These are phyloP conservation scores for Lytechinus pictus DNA, from an alignment of 35 echinoderm and acorn worm species.

Conservation along the genomic window DNA sequence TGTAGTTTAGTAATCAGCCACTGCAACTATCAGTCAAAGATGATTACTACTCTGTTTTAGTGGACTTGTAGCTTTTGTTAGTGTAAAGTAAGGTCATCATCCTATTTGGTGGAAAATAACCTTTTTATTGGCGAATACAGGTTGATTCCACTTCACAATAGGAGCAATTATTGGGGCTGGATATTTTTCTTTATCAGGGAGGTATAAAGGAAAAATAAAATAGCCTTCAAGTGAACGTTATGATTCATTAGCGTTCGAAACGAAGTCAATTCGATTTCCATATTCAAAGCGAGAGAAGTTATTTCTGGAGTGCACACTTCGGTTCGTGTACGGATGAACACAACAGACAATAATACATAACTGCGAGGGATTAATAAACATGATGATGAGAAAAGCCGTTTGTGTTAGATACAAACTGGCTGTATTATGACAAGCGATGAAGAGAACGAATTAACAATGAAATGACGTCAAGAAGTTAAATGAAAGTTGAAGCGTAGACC, in stretches of 20 bases:
- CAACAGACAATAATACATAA: neutral
- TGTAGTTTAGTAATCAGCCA: no score
- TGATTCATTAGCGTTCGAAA: neutral
- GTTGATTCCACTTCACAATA: neutral
- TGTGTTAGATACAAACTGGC: neutral
- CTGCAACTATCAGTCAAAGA: no score
- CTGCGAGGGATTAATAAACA: neutral
- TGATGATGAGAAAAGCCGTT: neutral
- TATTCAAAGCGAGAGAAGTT: neutral
- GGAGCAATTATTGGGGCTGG: neutral
- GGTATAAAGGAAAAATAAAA: neutral
- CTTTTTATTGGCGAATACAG: neutral
- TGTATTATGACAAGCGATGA: neutral
- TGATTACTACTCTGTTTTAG: no score
- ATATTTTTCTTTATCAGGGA: neutral
- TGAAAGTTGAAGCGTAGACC: neutral
- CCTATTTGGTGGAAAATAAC: neutral
- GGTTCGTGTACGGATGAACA: neutral
- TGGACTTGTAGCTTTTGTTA: no score
- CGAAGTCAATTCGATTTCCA: conserved; percentile 9
- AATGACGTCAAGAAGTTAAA: neutral
- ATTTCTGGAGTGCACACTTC: neutral
- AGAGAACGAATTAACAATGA: neutral
- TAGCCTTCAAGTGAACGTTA: neutral
- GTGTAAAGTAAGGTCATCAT: neutral